Evolutionary conservation across 2,797 vertebrate genomes (phyloP), one percentile per base, ranked within the genome.

Genomic region (Mycteria americana): DNA sequence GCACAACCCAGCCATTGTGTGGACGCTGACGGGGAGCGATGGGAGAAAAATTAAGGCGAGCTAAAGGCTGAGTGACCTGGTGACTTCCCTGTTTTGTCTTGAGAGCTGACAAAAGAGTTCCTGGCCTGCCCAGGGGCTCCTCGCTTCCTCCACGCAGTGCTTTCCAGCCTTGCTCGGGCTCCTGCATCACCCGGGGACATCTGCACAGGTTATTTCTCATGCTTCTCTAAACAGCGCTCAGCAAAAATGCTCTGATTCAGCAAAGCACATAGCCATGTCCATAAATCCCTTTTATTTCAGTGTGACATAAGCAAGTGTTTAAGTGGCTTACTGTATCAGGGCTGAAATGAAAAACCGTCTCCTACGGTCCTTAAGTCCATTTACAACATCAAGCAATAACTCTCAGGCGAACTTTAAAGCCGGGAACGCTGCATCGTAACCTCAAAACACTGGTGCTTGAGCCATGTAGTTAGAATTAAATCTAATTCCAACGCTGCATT

Each of bases 201-300:
- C 90, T 91, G 81, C 78, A 60, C 95, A 94, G 84, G 93, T 95
- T 97, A 92, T 93, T 97, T 96, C 90, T 96, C 93, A 83, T 31
- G 79, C 56, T 74, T 69, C 84, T 89, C 89, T 91, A 89, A 95
- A 91, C 57, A 85, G 68, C 22, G 0, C 91, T 93, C 94, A 89
- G 87, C 74, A 93, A 81, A 95, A 97, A 93, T 6, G 50, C 81
- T 95, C 93, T 94, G 96, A 97, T 96, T 95, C 95, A 97, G 95
- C 95, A 95, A 95, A 95, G 93, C 85, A 56, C 76, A 68, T 22
- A 39, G 87, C 89, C 33, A 21, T 77, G 78, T 67, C 85, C 91
- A 96, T 97, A 97, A 96, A 96, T 97, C 95, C 93, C 95, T 93
- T 97, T 95, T 95, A 96, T 96, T 97, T 97, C 92, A 94, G 89